Evolutionary conservation across 2,113 vertebrate genomes (phyloP), one percentile per base, ranked within the genome.

Genomic region (Potamarius usumacintae): DNA sequence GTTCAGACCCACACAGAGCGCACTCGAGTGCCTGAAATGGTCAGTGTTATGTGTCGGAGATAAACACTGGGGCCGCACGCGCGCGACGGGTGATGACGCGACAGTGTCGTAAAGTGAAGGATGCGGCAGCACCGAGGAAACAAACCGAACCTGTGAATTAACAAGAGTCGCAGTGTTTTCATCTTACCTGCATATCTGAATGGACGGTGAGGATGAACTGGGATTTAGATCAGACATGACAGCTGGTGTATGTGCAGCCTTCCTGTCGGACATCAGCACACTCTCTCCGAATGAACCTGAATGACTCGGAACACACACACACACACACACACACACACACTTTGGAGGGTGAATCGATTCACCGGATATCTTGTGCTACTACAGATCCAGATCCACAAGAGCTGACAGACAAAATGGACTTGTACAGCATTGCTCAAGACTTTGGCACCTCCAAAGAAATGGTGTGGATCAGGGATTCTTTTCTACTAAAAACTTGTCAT

Each of bases 171-270:
- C 7, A 12, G 1, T 17, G 18, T 2, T 55, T 52, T 30, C 30
- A 17, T 86, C 91, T 88, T 95, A 98, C 97, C 97, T 96, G 96
- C 96, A 97, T 80, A 98, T 92, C 87, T 97, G 97, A 87, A 97
- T 96, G 58, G 95, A 93, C 25, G 95, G 94, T 53, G 94, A 89
- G 48, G 85, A 82, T 8, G 89, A 90, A 7, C 65, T 85, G 25
- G 86, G 48, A 87, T 74, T 84, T 71, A 85, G 82, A 57, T 12
- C 90, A 86, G 94, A 94, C 95, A 95, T 96, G 90, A 8, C 86
- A 92, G 58, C 27, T 22, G 72, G 55, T 65, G 84, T 77, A 55
- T 65, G 62, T 85, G 25, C 58, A 53, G 30, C 62, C 25, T 81
- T 90, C 12, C 89, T 89, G 84, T 76, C 65, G 27, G 83, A 84